Conservation (phyloP, 2,888 invertebrate genomes). For the Frankliniella fusca region DNA sequence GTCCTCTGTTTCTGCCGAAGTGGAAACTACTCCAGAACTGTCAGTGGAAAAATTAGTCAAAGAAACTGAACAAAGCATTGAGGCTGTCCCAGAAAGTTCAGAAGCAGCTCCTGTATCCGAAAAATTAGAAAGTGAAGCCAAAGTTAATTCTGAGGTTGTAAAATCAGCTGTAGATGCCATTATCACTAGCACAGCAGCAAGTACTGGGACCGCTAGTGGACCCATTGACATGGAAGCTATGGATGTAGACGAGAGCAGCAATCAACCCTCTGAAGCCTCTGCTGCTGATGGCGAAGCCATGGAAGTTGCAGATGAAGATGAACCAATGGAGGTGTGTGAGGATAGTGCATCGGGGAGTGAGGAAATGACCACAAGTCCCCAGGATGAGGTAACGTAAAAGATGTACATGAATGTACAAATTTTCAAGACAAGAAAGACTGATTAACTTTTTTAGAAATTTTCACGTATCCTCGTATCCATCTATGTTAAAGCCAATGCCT, state of each 20-base stretch:
- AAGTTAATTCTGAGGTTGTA: conserved; percentile 42
- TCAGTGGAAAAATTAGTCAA: conserved; percentile 34
- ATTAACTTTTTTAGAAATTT: no score
- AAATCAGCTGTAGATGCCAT: conserved; percentile 45
- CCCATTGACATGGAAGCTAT: conserved; percentile 38
- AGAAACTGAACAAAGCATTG: conserved; percentile 38
- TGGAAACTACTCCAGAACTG: background rate
- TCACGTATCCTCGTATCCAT: no score
- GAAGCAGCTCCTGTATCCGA: conserved; percentile 40
- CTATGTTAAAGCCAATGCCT: no score
- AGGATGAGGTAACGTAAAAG: background rate
- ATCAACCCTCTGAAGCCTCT: conserved; percentile 27
- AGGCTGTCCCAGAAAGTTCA: conserved; percentile 25
- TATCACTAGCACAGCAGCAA: conserved; percentile 35
- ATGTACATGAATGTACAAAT: background rate
- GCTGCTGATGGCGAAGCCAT: background rate
- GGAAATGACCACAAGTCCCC: background rate
- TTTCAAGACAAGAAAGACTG: no score
- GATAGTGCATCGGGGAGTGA: background rate
- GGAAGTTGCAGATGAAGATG: background rate
- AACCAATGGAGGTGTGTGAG: conserved; percentile 4
- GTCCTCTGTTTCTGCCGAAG: background rate
- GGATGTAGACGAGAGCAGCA: conserved; percentile 38
- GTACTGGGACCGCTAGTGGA: conserved; percentile 40
- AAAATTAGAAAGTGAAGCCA: conserved; percentile 37